Percentiles rank a stretch among this genome's conserved stretches.
These are phyloP conservation scores for Anastrepha ludens DNA, from an alignment of 1,140 invertebrate species.

Conservation along the genomic window DNA sequence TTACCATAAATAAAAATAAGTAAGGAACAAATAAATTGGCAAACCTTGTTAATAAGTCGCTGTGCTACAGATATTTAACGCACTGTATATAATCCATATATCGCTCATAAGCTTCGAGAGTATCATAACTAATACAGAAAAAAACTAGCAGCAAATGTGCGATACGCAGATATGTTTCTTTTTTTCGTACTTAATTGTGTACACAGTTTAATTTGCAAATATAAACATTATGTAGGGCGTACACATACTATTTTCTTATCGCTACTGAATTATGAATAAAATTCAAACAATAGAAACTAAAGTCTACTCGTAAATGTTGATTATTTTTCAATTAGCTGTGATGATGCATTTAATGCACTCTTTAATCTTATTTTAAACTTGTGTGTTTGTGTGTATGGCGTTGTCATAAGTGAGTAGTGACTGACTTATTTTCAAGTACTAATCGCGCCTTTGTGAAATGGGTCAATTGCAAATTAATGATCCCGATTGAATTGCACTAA, in stretches of 20 bases:
- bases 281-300: conserved; percentile 27
- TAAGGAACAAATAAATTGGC: not conserved
- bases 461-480: not conserved
- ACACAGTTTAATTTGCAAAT: no score
- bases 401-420: not conserved
- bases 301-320: not conserved
- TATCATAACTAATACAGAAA: no score
- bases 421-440: not conserved
- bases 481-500: no score
- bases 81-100: not conserved
- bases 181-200: no score
- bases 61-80: not conserved
- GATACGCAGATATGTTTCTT: no score
- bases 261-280: not conserved
- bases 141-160: no score
- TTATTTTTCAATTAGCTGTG: not conserved
- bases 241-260: not conserved
- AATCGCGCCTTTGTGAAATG: conserved; percentile 1
- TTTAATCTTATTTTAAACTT: not conserved
- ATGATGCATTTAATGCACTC: not conserved
- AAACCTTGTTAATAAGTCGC: not conserved
- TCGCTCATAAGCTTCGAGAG: no score
- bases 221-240: conserved; percentile 6
- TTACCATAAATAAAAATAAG: not conserved
- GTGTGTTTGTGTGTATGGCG: not conserved